phyloP scores from a whole-genome alignment of 2,797 vertebrate species.

The Otolemur crassicaudatus region DNA sequence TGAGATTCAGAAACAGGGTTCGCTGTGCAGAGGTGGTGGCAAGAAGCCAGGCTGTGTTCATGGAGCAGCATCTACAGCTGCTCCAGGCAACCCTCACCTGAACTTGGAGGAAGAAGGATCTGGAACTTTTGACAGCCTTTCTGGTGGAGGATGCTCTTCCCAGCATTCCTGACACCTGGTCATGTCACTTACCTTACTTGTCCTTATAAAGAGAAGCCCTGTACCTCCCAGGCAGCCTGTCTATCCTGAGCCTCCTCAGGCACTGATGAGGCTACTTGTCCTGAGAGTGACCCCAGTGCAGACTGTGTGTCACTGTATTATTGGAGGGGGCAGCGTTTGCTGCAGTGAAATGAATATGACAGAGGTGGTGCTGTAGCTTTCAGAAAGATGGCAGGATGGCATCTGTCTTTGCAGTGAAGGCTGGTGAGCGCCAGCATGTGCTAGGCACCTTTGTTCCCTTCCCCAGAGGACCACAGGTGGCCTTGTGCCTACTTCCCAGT shows the following conservation, averaged over 20 bases:
- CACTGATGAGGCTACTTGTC: neutral
- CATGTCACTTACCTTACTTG: neutral
- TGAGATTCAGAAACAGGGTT: neutral
- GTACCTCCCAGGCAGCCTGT: neutral
- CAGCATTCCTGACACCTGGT: neutral
- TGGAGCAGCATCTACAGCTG: neutral
- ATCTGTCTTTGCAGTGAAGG: no score
- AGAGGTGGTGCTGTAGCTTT: neutral
- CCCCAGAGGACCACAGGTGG: no score
- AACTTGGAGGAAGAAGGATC: neutral
- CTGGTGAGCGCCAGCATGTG: no score
- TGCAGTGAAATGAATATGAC: no score
- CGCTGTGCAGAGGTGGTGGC: neutral
- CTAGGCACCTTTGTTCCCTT: neutral
- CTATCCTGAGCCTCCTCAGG: neutral
- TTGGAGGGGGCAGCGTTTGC: neutral
- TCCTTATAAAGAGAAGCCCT: neutral
- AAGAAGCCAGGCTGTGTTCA: neutral
- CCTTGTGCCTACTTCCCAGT: no score
- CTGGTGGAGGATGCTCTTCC: no score
- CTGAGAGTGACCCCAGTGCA: neutral
- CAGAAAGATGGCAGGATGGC: neutral
- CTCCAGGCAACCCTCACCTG: neutral
- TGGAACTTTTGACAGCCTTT: neutral
- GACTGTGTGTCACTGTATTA: fast-evolving